These are phyloP conservation scores for Riptortus pedestris DNA, from an alignment of 1,140 invertebrate genomes.

Conservation along the genomic window DNA sequence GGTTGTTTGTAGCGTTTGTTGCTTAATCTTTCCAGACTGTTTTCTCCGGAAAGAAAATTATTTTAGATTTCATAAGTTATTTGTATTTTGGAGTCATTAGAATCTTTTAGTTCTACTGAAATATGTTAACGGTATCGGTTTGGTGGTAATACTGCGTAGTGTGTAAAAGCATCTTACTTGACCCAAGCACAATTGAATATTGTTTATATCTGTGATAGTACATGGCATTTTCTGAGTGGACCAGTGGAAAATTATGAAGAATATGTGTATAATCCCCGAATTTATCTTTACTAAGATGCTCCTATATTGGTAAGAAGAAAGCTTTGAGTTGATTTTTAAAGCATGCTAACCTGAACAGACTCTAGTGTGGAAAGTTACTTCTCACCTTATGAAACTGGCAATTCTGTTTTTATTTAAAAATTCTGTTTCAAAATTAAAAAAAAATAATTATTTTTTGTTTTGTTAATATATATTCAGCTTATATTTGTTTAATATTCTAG, in stretches of 20 bases:
- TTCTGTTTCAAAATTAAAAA: no score
- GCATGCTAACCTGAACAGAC: no score
- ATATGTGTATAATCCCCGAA: no score
- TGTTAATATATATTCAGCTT: no score
- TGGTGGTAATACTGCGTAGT: slow-evolving; percentile 18
- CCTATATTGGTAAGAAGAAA: no score
- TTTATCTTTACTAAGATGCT: no score
- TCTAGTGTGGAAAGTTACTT: no score
- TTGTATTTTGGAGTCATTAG: neutral
- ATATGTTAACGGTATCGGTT: slow-evolving; percentile 1
- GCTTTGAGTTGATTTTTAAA: no score
- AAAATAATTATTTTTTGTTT: no score
- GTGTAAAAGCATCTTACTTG: slow-evolving; percentile 14
- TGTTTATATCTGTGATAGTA: neutral
- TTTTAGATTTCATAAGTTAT: neutral
- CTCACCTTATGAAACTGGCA: no score
- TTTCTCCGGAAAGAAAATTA: neutral
- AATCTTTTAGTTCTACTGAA: neutral
- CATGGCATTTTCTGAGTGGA: neutral
- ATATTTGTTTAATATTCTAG: no score
- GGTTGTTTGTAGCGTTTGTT: neutral
- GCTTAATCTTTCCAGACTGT: neutral
- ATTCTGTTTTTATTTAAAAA: no score
- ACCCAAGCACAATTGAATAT: slow-evolving; percentile 6
- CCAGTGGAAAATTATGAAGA: neutral